Evolutionary conservation across 1,140 invertebrate species (phyloP).

Genomic region (Hylaeus volcanicus): DNA sequence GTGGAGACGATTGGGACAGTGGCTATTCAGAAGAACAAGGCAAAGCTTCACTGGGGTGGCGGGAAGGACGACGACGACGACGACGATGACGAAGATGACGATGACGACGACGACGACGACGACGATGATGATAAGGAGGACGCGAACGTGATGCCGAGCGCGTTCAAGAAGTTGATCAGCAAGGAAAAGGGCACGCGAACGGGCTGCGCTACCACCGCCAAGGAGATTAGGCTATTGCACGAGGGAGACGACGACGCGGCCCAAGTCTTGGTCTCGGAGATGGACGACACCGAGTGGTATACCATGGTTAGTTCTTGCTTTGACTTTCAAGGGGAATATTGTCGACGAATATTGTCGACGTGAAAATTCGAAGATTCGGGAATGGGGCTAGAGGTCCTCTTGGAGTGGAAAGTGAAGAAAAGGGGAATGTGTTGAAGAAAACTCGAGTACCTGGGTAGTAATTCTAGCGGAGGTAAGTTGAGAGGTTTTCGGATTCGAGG

Average conservation of each 20-base stretch:
- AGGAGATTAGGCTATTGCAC: conserved; percentile 57
- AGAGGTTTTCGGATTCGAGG: too few species aligned
- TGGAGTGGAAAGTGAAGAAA: too few species aligned
- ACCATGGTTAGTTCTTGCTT: conserved; percentile 65
- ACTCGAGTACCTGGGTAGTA: too few species aligned
- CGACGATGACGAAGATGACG: conserved; percentile 32
- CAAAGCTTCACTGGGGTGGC: conserved; percentile 66
- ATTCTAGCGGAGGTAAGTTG: too few species aligned
- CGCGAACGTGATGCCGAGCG: conserved; percentile 45
- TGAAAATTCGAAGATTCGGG: too few species aligned
- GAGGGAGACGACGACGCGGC: conserved; percentile 59
- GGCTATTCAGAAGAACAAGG: conserved; percentile 57
- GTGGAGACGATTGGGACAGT: conserved; percentile 66
- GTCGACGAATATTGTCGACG: too few species aligned
- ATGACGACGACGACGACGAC: conserved; percentile 49
- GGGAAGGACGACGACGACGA: conserved; percentile 20
- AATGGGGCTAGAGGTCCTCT: too few species aligned
- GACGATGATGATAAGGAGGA: conserved; percentile 36
- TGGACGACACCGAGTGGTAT: conserved; percentile 76
- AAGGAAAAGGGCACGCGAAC: conserved; percentile 60
- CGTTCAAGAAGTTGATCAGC: conserved; percentile 64
- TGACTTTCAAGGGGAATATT: too few species aligned
- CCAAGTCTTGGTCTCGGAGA: conserved; percentile 68
- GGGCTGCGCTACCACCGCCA: conserved; percentile 66
- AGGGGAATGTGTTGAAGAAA: too few species aligned